Conservation (phyloP, 2,113 vertebrate species). For the Propithecus coquereli region DNA sequence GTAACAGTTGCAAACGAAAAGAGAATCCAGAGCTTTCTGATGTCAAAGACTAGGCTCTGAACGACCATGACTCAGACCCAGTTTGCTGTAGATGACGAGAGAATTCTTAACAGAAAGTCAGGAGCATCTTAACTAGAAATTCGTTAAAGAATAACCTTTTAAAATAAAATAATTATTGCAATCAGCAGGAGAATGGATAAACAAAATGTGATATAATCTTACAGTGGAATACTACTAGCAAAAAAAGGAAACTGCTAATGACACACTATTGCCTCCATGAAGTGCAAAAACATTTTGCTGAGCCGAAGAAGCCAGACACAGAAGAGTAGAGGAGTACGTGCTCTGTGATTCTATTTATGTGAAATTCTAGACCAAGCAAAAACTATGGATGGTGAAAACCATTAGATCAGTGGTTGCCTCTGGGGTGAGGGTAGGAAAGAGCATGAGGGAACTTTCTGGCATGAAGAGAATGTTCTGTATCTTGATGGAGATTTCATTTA, state of each 20-base stretch:
- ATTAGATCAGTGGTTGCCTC: neutral
- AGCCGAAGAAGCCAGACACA: neutral
- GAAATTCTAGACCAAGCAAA: neutral
- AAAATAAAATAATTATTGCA: conserved; percentile 7
- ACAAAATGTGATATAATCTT: neutral
- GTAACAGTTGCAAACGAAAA: neutral
- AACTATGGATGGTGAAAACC: neutral
- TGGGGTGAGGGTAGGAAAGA: too few relatives aligned
- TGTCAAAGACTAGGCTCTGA: neutral
- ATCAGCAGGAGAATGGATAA: neutral
- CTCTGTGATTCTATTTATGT: neutral
- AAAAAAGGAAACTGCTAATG: neutral
- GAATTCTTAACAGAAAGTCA: neutral
- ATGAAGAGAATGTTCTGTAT: neutral
- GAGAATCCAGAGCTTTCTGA: neutral
- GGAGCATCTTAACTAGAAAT: neutral
- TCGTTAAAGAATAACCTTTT: neutral
- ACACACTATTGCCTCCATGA: accelerated
- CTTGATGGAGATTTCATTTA: neutral
- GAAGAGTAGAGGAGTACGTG: too few relatives aligned
- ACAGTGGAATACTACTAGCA: neutral
- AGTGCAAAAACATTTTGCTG: neutral
- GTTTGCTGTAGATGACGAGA: neutral
- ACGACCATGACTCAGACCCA: neutral
- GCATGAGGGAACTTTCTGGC: neutral